Base-by-base conservation (phyloP, 30 jellyfish, hydroid and myxozoan genomes). In the Aurelia aurita region DNA sequence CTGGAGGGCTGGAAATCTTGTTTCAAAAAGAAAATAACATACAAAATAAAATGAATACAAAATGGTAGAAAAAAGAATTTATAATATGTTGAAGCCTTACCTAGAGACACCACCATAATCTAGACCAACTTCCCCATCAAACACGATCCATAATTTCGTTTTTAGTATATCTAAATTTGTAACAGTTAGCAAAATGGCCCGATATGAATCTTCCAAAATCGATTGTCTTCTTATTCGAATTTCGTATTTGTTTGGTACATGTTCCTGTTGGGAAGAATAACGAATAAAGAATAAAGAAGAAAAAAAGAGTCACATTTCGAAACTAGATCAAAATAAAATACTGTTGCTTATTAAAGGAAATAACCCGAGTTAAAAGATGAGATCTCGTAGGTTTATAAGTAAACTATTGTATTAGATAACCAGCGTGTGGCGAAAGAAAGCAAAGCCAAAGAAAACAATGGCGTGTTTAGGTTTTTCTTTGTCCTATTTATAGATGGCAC, bases 31-130 rank as follows among this genome's bases (percentile, higher is more conserved):
- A 39, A 4, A 6, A 39, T 39, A 39, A 39, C 46, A 34, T 34
- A 39, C 51, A 39, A 0, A 51, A 74, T 14, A 5, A 3, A 74
- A 44, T 74, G 19, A 71, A 10, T 20, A 32, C 0, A 65, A 21
- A 1, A 27, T 5, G 43, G 55, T 15, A 6, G 77, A 65, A 65
- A 21, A 27, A 65, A 65, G 12, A 2, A 2, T 5, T 1, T 22
- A 11, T 19, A 32, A 16, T 4, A 25, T 12, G 18, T 49, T 14
- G 21, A 63, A 2, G n/a, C 3, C 59, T 55, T 59, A 95, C 99
- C 99, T 91, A 23, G 99, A 78, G 13, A 96, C 98, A 29, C 99
- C 99, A 47, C 99, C 99, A 82, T 96, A 96, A 76, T 96, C 99
- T 43, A 96, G 73, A 19, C 99, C 99, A 59, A 86, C 88, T 76